Conservation (phyloP, 2,113 vertebrate genomes). For the Stegastes partitus region DNA sequence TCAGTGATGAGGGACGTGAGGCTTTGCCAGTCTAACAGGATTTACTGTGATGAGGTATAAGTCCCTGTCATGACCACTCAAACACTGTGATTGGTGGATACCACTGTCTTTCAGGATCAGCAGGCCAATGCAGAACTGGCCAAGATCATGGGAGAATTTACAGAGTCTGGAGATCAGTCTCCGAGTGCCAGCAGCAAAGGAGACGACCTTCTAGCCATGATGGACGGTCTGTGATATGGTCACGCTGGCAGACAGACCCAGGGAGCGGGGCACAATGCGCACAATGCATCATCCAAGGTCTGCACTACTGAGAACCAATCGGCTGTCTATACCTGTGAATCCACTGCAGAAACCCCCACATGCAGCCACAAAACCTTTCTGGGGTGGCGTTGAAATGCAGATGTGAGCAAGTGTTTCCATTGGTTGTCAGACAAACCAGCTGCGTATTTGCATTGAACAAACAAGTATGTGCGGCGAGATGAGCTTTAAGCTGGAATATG, state of each 20-base stretch:
- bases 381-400: conserved; percentile 30
- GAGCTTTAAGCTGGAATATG: conserved; percentile 21
- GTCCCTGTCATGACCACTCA: conserved; percentile 14
- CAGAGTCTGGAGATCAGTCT: conserved; percentile 80
- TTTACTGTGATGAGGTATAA: conserved; percentile 50
- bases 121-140: conserved; percentile 88
- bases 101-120: conserved; percentile 86
- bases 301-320: conserved; percentile 38
- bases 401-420: conserved; percentile 16
- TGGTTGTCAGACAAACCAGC: conserved; percentile 10
- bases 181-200: conserved; percentile 88
- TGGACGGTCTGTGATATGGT: conserved; percentile 90
- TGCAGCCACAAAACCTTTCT: conserved; percentile 41
- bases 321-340: conserved; percentile 44
- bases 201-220: conserved; percentile 94
- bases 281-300: conserved; percentile 22
- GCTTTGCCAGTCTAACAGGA: conserved; percentile 43
- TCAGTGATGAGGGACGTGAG: conserved; percentile 27
- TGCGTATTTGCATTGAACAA: conserved; percentile 32
- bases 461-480: conserved; percentile 1
- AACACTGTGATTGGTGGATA: conserved; percentile 32
- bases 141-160: conserved; percentile 94
- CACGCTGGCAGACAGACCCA: conserved; percentile 17
- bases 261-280: conserved; percentile 1
- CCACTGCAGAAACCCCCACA: conserved; percentile 37